Evolutionary conservation across 1,140 invertebrate genomes (phyloP).

Genomic region (Oscheius sp.): DNA sequence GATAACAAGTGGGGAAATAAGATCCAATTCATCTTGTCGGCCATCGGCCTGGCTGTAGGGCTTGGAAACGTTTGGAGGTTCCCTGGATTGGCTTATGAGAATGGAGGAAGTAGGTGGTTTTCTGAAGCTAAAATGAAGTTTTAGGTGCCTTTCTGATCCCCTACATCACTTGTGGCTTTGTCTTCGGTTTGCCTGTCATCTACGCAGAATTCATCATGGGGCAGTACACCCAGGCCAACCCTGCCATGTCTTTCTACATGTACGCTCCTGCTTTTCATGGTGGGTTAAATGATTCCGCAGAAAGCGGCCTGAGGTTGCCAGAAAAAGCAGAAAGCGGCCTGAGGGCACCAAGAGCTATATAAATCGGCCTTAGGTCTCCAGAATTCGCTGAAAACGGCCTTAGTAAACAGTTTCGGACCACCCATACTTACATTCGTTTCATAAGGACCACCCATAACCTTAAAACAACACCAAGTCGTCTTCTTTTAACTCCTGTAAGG

Average conservation of each 20-base stretch:
- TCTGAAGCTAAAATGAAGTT: background rate
- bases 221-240: slow-evolving; percentile 57
- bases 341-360: too few relatives aligned
- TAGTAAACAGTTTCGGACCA: too few relatives aligned
- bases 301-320: too few relatives aligned
- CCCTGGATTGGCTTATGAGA: slow-evolving; percentile 87
- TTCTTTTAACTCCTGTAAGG: too few relatives aligned
- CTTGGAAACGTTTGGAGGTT: slow-evolving; percentile 89
- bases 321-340: too few relatives aligned
- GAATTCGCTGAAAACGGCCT: too few relatives aligned
- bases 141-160: slow-evolving; percentile 14
- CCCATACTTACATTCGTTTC: too few relatives aligned
- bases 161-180: background rate
- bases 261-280: slow-evolving; percentile 64
- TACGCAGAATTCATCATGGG: slow-evolving; percentile 18
- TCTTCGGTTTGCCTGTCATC: slow-evolving; percentile 21
- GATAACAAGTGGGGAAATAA: slow-evolving; percentile 73
- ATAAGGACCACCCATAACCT: too few relatives aligned
- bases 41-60: slow-evolving; percentile 84
- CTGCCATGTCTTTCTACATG: slow-evolving; percentile 91
- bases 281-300: too few relatives aligned
- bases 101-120: slow-evolving; percentile 71
- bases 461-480: too few relatives aligned
- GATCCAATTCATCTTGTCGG: slow-evolving; percentile 83
- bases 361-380: too few relatives aligned